Percentiles rank a stretch among this genome's conserved stretches.
Evolutionary conservation across 1,140 invertebrate species (phyloP).

Genomic region (Rhagoletis pomonella): DNA sequence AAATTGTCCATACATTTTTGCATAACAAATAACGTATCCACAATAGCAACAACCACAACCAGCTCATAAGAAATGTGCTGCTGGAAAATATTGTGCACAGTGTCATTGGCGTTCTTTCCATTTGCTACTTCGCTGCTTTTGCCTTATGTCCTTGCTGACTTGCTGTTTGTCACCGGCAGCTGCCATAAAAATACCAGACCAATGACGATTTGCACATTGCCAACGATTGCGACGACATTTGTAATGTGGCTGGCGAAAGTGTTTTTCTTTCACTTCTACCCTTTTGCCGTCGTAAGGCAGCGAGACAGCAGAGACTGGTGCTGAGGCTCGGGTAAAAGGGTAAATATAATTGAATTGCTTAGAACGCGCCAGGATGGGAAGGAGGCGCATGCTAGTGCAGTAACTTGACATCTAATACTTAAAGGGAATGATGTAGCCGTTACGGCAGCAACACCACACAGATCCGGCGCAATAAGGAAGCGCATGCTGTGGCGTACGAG

Average conservation of each 20-base stretch:
- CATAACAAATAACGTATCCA: background rate
- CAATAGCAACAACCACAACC: background rate
- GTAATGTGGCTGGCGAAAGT: conserved; percentile 48
- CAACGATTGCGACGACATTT: conserved; percentile 43
- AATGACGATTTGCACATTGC: conserved; percentile 39
- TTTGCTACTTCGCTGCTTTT: background rate
- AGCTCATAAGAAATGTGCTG: background rate
- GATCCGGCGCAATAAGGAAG: background rate
- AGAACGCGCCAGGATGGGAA: background rate
- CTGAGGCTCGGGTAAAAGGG: background rate
- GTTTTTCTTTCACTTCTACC: background rate
- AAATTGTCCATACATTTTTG: conserved; percentile 19
- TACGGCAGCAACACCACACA: background rate
- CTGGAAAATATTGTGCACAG: conserved; percentile 10
- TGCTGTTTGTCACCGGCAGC: conserved; percentile 45
- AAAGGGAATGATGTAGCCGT: background rate
- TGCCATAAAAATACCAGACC: conserved; percentile 49
- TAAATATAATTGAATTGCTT: conserved; percentile 48
- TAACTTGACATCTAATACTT: background rate
- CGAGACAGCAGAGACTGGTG: background rate
- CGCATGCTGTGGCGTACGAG: conserved; percentile 1
- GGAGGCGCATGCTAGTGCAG: conserved; percentile 2
- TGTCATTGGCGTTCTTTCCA: conserved; percentile 10
- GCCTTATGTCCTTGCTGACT: no score
- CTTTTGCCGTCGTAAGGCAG: background rate